Base-by-base conservation (phyloP, 2,113 vertebrate species). In the Nerophis lumbriciformis region DNA sequence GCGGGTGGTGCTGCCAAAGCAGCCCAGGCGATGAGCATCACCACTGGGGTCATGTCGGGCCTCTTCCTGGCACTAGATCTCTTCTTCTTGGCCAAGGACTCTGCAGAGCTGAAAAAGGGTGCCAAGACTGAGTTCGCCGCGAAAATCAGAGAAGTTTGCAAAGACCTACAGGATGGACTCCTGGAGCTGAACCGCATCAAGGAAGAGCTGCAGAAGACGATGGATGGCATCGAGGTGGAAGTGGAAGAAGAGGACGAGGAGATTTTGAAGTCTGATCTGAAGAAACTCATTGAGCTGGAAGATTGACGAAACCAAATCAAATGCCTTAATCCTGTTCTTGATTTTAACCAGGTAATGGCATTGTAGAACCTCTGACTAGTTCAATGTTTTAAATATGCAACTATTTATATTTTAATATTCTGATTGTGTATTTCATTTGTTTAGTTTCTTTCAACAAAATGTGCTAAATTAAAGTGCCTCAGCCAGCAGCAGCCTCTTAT, bases 61-160 rank as follows among this genome's bases (percentile, higher is more conserved):
- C 87, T 91, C 69, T 90, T 91, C 77, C 78, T 92, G 48, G 89
- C 85, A 0, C 89, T 92, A 0, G 90, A 92, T 5, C 48, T 91
- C 58, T 89, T 91, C 48, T 92, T 92, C 76, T 79, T 91, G 53
- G 89, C 88, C 1, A 90, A 88, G 65, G 90, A 91, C 53, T 88
- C 88, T 0, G 61, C 81, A 44, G 88, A 91, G 58, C 83, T 92
- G 16, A 87, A 65, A 58, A 85, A 80, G 5, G 90, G 90, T 0
- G 89, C 90, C 48, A 89, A 85, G 81, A 90, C 89, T 0, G 87
- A 89, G 36, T 90, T 92, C 0, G 88, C 90, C 0, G 53, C 44
- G 0, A 92, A 90, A 58, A 90, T 92, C 66, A 72, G 87, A 6
- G 88, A 89, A 0, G 89, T 90, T 6, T 90, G 86, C 11, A 83